These are phyloP conservation scores for Ooceraea biroi DNA, from an alignment of 1,140 invertebrate species.

Conservation along the genomic window DNA sequence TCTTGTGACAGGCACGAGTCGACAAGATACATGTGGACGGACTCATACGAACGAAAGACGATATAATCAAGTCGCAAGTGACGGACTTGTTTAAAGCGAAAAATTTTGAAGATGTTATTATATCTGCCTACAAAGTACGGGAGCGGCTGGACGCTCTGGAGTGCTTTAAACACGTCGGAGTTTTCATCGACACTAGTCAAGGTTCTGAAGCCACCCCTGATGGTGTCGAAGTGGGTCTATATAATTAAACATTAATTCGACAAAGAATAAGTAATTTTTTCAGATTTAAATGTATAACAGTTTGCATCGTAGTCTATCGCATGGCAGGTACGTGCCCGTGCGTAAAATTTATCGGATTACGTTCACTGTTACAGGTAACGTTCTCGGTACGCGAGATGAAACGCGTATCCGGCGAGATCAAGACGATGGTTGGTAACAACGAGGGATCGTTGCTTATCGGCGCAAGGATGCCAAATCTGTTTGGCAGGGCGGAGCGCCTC, in stretches of 20 bases:
- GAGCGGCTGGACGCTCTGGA: slow-evolving; percentile 91
- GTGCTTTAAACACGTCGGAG: slow-evolving; percentile 93
- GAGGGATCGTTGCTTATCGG: slow-evolving; percentile 92
- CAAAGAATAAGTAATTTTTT: slow-evolving; percentile 75
- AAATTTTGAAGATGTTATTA: slow-evolving; percentile 89
- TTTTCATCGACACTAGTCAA: slow-evolving; percentile 94
- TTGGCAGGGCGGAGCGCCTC: slow-evolving; percentile 93
- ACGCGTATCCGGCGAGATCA: slow-evolving; percentile 92
- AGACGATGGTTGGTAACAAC: slow-evolving; percentile 94
- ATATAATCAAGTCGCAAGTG: slow-evolving; percentile 91
- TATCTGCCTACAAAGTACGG: slow-evolving; percentile 88
- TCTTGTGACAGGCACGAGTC: slow-evolving; percentile 89
- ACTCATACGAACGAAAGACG: slow-evolving; percentile 93
- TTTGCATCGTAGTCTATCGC: neutral
- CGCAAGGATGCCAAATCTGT: slow-evolving; percentile 91
- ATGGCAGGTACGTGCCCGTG: neutral
- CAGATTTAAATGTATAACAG: slow-evolving; percentile 59
- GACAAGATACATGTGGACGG: slow-evolving; percentile 93
- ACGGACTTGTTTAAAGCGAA: slow-evolving; percentile 91
- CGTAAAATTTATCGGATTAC: slow-evolving; percentile 19
- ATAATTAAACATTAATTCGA: slow-evolving; percentile 75
- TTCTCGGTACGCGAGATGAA: slow-evolving; percentile 93
- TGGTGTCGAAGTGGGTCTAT: slow-evolving; percentile 90
- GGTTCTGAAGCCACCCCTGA: slow-evolving; percentile 90
- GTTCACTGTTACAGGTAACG: slow-evolving; percentile 88